These are phyloP conservation scores for Cecropterus lyciades DNA, from an alignment of 1,140 invertebrate genomes.

Conservation along the genomic window DNA sequence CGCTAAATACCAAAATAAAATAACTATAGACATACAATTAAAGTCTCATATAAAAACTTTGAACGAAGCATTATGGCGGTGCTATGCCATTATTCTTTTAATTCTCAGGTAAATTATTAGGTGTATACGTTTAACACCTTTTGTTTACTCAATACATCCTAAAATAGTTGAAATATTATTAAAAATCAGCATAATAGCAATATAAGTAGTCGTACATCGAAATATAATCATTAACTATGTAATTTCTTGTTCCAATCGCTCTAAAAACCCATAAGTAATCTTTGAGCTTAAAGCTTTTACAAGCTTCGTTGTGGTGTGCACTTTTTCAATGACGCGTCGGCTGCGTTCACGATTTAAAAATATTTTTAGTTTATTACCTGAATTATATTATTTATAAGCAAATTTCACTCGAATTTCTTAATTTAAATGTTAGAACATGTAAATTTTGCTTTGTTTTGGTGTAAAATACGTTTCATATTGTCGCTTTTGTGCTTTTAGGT, in stretches of 20 bases:
- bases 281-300: slow-evolving; percentile 49
- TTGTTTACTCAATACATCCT: neutral
- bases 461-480: neutral
- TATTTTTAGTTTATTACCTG: slow-evolving; percentile 17
- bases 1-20: neutral
- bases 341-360: slow-evolving; percentile 42
- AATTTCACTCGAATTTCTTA: no score
- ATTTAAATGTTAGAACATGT: neutral
- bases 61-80: neutral
- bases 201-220: neutral
- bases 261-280: slow-evolving; percentile 32
- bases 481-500: slow-evolving; percentile 16
- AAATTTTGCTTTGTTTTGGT: neutral
- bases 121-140: neutral
- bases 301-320: slow-evolving; percentile 57
- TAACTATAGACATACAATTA: neutral
- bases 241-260: slow-evolving; percentile 17
- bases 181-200: neutral
- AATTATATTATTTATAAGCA: neutral
- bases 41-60: neutral
- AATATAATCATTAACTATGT: slow-evolving; percentile 30
- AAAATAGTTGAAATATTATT: neutral
- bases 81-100: neutral
- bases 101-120: neutral
- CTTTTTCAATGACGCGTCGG: slow-evolving; percentile 53